A percentile compares a stretch with the other conserved stretches of the same genome.
These are phyloP conservation scores for Phocoena phocoena DNA, from an alignment of 2,113 vertebrate species.

Conservation along the genomic window DNA sequence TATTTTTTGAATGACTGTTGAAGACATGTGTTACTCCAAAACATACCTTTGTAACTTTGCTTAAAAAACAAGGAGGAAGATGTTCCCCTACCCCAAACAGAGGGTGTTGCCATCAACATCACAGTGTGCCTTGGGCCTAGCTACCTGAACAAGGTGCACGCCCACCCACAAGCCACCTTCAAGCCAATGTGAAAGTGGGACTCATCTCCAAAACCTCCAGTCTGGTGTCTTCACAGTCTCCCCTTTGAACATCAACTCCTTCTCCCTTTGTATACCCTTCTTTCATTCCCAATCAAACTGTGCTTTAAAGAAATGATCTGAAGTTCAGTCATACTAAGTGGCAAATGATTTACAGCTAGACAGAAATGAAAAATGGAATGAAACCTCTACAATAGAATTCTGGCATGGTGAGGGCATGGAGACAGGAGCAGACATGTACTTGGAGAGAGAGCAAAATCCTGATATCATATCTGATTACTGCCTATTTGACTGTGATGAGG, in stretches of 20 bases:
- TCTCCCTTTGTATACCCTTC: neutral
- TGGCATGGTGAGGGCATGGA: neutral
- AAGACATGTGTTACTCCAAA: neutral
- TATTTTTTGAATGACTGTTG: neutral
- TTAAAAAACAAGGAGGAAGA: neutral
- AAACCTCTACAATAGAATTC: neutral
- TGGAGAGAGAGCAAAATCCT: neutral
- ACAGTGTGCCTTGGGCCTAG: neutral
- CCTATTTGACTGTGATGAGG: neutral
- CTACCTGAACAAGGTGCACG: neutral
- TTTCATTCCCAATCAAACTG: neutral
- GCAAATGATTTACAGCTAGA: neutral
- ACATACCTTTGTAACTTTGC: neutral
- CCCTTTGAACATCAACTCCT: neutral
- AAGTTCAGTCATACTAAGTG: neutral
- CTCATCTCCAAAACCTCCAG: neutral
- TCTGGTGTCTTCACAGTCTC: neutral
- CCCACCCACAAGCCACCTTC: neutral
- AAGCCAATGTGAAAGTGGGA: neutral
- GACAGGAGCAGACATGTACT: neutral
- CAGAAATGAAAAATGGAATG: neutral
- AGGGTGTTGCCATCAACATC: neutral
- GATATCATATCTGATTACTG: neutral
- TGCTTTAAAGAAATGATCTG: slow-evolving; percentile 15
- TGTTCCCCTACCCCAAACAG: neutral